Conservation (phyloP, 2,113 vertebrate species). For the Mungos mungo region DNA sequence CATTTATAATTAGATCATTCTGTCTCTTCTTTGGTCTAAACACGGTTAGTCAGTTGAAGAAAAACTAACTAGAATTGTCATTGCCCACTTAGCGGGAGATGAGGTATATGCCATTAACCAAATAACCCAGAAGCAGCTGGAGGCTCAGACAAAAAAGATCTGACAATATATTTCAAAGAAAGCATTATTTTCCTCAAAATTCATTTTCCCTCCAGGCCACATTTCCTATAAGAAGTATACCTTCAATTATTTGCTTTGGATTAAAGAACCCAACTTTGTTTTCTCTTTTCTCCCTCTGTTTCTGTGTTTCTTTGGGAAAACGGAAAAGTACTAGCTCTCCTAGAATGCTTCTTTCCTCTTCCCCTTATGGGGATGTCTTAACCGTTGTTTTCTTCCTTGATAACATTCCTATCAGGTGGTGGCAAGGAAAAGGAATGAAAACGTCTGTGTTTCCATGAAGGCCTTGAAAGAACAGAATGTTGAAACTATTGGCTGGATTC, state of each 20-base stretch:
- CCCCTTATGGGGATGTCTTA: not conserved
- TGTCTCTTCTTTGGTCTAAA: constrained; percentile 59
- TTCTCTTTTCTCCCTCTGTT: not conserved
- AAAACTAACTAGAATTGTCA: constrained; percentile 49
- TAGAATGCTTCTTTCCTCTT: not conserved
- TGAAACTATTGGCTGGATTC: not conserved
- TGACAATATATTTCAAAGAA: not conserved
- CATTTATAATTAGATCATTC: constrained; percentile 39
- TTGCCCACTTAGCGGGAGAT: not conserved
- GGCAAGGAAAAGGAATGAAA: not conserved
- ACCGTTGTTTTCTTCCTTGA: not conserved
- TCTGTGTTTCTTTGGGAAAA: not conserved
- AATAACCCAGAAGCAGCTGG: not conserved
- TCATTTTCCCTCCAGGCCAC: not conserved
- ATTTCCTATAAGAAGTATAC: not conserved
- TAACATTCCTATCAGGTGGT: not conserved
- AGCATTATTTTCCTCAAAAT: constrained; percentile 6
- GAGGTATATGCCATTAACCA: constrained; percentile 1
- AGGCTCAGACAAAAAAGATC: not conserved
- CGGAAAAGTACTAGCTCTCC: not conserved
- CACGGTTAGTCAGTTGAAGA: constrained; percentile 46
- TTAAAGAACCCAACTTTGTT: not conserved
- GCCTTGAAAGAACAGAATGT: not conserved
- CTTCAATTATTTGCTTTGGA: constrained; percentile 5
- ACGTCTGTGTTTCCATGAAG: not conserved